These are phyloP conservation scores for Reticulitermes speratus DNA, from an alignment of 1,140 invertebrate species.

Conservation along the genomic window DNA sequence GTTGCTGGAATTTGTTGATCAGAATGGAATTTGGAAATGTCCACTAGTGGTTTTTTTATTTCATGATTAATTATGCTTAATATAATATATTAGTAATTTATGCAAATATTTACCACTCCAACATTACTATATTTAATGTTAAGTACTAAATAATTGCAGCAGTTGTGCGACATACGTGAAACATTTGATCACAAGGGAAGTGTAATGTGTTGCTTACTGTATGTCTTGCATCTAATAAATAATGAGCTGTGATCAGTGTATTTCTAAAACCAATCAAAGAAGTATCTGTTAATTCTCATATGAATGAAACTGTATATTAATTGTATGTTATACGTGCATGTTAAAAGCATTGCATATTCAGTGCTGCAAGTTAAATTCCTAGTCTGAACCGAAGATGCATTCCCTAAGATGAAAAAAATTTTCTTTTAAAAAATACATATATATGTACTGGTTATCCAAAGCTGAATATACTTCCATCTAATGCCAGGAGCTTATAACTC, in stretches of 20 bases:
- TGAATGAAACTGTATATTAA: not conserved
- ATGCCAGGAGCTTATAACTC: no score
- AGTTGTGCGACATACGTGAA: not conserved
- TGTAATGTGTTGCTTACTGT: slow-evolving; percentile 14
- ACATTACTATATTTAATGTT: not conserved
- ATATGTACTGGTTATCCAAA: no score
- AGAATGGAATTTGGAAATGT: not conserved
- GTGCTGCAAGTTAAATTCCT: no score
- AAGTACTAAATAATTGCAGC: not conserved
- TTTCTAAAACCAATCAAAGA: slow-evolving; percentile 3
- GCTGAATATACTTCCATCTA: no score
- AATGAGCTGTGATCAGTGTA: slow-evolving; percentile 18
- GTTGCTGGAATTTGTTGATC: not conserved
- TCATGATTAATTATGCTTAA: not conserved
- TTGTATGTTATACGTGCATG: no score
- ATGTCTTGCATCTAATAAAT: not conserved
- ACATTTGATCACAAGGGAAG: slow-evolving; percentile 4
- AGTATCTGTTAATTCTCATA: not conserved
- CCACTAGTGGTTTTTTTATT: not conserved
- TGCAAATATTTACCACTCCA: not conserved
- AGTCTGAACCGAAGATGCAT: no score
- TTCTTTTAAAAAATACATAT: no score
- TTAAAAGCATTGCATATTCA: no score
- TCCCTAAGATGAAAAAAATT: no score
- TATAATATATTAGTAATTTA: slow-evolving; percentile 4